phyloP scores from a whole-genome alignment of 2,888 invertebrate genomes.

The Stenoptilia bipunctidactyla region DNA sequence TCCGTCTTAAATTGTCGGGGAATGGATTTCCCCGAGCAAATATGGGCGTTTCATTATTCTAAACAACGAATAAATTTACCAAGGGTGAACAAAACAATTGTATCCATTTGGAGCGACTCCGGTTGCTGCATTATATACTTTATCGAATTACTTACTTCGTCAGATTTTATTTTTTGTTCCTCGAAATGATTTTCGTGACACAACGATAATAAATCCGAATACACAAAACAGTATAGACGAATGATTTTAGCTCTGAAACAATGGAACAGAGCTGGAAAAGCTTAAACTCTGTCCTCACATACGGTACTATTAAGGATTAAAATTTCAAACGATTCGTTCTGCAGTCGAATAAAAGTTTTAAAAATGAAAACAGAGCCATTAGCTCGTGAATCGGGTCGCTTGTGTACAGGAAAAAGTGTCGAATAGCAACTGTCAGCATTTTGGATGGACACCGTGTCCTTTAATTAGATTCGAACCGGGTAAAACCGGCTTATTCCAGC shows the following conservation, averaged over 20 bases:
- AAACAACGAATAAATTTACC: constrained; percentile 65
- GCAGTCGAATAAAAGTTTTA: background rate
- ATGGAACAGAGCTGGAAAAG: too few species aligned
- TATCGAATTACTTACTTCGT: constrained; percentile 54
- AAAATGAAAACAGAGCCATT: constrained; percentile 45
- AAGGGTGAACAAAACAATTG: constrained; percentile 64
- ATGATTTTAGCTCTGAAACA: too few species aligned
- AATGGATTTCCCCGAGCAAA: constrained; percentile 55
- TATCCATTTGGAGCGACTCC: constrained; percentile 60
- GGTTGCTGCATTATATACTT: constrained; percentile 55
- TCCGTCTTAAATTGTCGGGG: constrained; percentile 50
- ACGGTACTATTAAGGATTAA: constrained; percentile 10
- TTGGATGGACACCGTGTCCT: constrained; percentile 55
- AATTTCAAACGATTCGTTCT: constrained; percentile 2
- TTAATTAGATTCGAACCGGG: constrained; percentile 66
- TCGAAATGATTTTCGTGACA: too few species aligned
- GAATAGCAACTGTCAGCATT: constrained; percentile 61
- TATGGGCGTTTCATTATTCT: constrained; percentile 63
- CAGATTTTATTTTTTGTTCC: constrained; percentile 23
- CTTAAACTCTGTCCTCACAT: too few species aligned
- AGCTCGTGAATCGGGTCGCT: constrained; percentile 37
- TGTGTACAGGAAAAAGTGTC: constrained; percentile 38
- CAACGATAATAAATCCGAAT: too few species aligned
- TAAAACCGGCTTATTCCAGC: constrained; percentile 65
- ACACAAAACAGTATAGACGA: too few species aligned